A percentile compares a stretch with the other conserved stretches of the same genome.
phyloP scores from a whole-genome alignment of 2,888 invertebrate genomes.

The Rhogogaster chlorosoma region DNA sequence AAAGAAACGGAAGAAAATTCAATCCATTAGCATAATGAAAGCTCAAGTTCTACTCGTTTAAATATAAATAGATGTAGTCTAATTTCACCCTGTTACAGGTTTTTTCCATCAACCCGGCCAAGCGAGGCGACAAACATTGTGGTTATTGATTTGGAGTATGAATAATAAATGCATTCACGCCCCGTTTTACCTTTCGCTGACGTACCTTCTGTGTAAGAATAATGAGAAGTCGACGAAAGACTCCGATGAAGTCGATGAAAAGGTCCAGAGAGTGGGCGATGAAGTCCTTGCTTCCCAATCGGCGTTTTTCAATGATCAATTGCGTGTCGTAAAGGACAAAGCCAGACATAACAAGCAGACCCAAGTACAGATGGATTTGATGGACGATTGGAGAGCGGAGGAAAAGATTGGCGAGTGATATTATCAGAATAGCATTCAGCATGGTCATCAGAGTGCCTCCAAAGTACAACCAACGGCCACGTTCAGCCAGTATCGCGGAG shows the following conservation, averaged over 20 bases:
- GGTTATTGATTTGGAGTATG: neutral
- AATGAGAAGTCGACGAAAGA: conserved; percentile 95
- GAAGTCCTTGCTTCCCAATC: conserved; percentile 95
- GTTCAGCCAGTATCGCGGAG: conserved; percentile 91
- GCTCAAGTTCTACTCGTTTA: neutral
- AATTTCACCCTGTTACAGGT: neutral
- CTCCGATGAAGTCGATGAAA: conserved; percentile 96
- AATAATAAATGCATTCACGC: conserved; percentile 6
- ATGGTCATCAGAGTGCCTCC: conserved; percentile 93
- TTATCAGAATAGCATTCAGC: conserved; percentile 88
- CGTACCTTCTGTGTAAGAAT: conserved; percentile 94
- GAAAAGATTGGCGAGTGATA: conserved; percentile 92
- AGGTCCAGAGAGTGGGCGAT: conserved; percentile 95
- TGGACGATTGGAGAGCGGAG: conserved; percentile 90
- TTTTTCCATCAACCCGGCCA: neutral
- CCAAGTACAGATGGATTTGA: conserved; percentile 92
- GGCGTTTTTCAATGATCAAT: conserved; percentile 94
- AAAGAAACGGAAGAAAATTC: neutral
- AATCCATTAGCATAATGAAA: neutral
- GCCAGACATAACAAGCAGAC: conserved; percentile 94
- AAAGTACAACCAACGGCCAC: conserved; percentile 93
- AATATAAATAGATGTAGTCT: neutral
- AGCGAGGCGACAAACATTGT: neutral
- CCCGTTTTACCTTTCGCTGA: conserved; percentile 13
- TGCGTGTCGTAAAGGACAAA: conserved; percentile 99